Base-by-base conservation (phyloP, 2,888 invertebrate genomes). In the Megalurothrips usitatus region DNA sequence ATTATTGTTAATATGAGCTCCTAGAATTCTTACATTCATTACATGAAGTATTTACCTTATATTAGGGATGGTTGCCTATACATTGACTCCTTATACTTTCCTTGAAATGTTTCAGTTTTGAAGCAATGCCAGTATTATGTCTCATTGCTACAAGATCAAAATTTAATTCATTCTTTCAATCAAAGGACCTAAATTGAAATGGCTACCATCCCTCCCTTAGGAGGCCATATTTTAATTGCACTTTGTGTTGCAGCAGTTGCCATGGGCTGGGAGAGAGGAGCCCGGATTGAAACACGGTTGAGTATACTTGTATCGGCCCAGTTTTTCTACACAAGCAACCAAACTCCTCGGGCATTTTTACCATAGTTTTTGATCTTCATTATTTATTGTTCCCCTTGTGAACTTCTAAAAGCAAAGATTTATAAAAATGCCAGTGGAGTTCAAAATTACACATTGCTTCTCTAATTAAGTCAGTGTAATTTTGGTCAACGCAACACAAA, bases 221-320 rank as follows among this genome's bases (percentile, higher is more conserved):
- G 23, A 75, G 68, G 23, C 26, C 26, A 23, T 26, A 75, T 75
- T 75, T 75, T 75, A 75, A 75, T 75, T 75, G 68, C 26, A 75
- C 23, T 75, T 23, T 75, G 68, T 75, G 68, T 75, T 75, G 68
- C 68, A 75, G 68, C 68, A 12, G 26, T 26, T 23, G 10, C 68
- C 68, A 75, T 26, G 68, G 68, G 68, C 68, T 75, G 68, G 68
- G 26, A 75, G 26, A 11, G 23, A 75, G 68, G 68, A 75, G 68
- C 68, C 68, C 26, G 68, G 68, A 75, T 26, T 75, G 68, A 75
- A 75, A 75, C 9, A 75, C 68, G 68, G 68, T 75, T 75, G 68
- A 75, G 68, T 75, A 75, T 75, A 75, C 26, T 75, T 75, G 68
- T 75, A 75, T 75, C 68, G 68, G 68, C 23, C 68, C 68, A 75